phyloP scores from a whole-genome alignment of 2,113 vertebrate genomes.

The Epinephelus lanceolatus region DNA sequence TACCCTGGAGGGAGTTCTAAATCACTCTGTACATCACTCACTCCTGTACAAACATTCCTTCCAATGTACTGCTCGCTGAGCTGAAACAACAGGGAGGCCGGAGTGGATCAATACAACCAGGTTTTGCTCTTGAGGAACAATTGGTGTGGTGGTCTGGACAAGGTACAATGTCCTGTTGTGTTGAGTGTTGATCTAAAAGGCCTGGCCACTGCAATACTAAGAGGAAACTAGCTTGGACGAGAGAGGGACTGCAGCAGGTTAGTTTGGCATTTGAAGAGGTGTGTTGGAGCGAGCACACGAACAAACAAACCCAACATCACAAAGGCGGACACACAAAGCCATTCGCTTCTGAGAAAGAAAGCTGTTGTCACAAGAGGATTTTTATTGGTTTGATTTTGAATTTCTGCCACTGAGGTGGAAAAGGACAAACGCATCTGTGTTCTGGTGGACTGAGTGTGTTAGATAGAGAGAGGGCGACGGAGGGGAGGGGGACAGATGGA shows the following conservation, averaged over 20 bases:
- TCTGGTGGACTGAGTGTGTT: slow-evolving; percentile 33
- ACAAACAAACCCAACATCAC: slow-evolving; percentile 8
- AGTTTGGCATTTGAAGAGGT: neutral
- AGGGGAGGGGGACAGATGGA: slow-evolving; percentile 42
- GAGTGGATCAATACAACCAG: slow-evolving; percentile 71
- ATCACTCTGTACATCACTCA: slow-evolving; percentile 74
- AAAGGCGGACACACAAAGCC: slow-evolving; percentile 17
- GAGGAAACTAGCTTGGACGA: neutral
- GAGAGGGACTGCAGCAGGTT: neutral
- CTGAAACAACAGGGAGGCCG: slow-evolving; percentile 69
- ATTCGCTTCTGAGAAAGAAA: slow-evolving; percentile 11
- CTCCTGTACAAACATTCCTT: slow-evolving; percentile 69
- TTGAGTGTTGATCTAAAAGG: slow-evolving; percentile 44
- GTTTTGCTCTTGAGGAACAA: slow-evolving; percentile 75
- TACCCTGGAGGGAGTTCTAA: slow-evolving; percentile 51
- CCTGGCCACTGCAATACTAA: slow-evolving; percentile 1
- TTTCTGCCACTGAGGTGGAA: slow-evolving; percentile 43
- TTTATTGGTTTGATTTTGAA: slow-evolving; percentile 43
- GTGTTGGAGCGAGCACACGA: neutral
- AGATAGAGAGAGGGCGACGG: slow-evolving; percentile 23
- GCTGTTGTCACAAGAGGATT: slow-evolving; percentile 32
- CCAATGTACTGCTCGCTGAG: slow-evolving; percentile 64
- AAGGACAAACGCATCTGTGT: slow-evolving; percentile 36
- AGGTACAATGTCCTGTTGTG: slow-evolving; percentile 47
- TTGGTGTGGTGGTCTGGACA: slow-evolving; percentile 54